Evolutionary conservation across 2,888 invertebrate species (phyloP).

Genomic region (Drosophila buzzatii): DNA sequence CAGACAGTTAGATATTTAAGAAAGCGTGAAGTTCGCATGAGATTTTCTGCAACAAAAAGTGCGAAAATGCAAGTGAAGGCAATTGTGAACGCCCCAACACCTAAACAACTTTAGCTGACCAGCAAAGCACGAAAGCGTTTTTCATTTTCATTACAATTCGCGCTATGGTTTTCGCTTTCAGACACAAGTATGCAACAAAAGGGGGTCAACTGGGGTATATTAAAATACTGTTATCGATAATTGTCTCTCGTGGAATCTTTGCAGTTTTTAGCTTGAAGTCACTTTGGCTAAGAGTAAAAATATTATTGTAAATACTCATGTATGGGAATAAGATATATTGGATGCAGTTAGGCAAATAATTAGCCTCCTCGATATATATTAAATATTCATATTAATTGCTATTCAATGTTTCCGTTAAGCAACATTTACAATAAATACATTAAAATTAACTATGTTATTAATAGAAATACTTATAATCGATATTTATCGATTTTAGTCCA

Average conservation of each 20-base stretch:
- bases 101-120: conserved; percentile 30
- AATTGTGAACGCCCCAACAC: conserved; percentile 22
- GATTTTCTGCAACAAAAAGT: conserved; percentile 62
- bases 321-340: neutral
- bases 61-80: conserved; percentile 72
- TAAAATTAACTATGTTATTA: no score
- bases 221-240: neutral
- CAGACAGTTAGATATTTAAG: conserved; percentile 27
- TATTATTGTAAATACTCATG: neutral
- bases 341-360: no score
- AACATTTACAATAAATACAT: no score
- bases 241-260: neutral
- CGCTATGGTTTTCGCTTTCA: conserved; percentile 63
- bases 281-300: neutral
- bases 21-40: conserved; percentile 72
- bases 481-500: neutral
- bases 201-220: neutral
- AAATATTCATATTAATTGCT: neutral
- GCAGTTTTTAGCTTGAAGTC: no score
- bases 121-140: conserved; percentile 39
- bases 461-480: neutral
- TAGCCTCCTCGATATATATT: neutral
- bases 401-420: no score
- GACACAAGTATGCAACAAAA: conserved; percentile 6
- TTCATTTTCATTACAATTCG: conserved; percentile 44